phyloP scores from a whole-genome alignment of 1,140 invertebrate genomes.

The Triops cancriformis region DNA sequence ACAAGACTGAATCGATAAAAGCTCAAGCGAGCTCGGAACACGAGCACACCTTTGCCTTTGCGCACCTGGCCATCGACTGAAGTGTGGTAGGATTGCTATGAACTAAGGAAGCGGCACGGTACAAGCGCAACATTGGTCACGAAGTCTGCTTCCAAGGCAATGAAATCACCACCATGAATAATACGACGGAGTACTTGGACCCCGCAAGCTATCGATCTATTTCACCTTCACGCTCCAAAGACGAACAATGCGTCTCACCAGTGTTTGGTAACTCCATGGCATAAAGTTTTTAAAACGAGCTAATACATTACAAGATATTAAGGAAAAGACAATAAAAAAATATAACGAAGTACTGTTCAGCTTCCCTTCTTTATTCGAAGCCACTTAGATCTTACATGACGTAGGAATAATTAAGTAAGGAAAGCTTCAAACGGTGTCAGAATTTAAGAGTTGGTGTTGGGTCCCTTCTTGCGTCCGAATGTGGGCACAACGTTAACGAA shows the following conservation, averaged over 20 bases:
- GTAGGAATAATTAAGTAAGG: constrained; percentile 17
- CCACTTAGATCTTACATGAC: constrained; percentile 16
- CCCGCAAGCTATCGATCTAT: not conserved
- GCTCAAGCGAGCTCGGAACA: not conserved
- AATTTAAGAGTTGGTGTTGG: constrained; percentile 81
- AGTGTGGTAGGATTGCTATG: not conserved
- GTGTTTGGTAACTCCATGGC: not conserved
- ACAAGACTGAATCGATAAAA: not conserved
- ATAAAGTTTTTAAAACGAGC: not conserved
- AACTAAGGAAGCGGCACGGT: not conserved
- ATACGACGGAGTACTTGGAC: not conserved
- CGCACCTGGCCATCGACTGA: constrained; percentile 13
- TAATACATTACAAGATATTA: not conserved
- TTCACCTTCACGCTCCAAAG: not conserved
- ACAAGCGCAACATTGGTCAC: not conserved
- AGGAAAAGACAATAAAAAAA: not conserved
- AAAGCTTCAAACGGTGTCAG: constrained; percentile 22
- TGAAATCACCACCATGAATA: not conserved
- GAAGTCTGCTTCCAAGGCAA: not conserved
- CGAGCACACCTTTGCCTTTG: not conserved
- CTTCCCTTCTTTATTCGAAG: constrained; percentile 3
- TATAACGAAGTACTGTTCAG: not conserved
- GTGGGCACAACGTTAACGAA: constrained; percentile 94
- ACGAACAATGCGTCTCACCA: not conserved
- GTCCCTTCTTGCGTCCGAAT: constrained; percentile 90